phyloP scores from a whole-genome alignment of 2,113 vertebrate species.

The Grammomys dolichurus region DNA sequence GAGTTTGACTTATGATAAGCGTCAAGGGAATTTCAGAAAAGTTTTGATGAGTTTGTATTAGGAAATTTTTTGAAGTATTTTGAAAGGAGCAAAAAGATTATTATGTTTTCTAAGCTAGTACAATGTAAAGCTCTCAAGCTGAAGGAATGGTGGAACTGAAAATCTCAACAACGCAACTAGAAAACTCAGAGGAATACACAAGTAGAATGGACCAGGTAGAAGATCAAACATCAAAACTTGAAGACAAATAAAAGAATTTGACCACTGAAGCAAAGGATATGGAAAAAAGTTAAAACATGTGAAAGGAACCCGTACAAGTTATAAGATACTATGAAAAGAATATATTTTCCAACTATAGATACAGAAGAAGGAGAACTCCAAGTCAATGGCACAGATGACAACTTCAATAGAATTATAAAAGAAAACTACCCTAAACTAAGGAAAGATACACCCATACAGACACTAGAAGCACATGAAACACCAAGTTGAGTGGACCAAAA shows the following conservation, averaged over 20 bases:
- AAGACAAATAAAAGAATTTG: background rate
- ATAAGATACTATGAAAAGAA: background rate
- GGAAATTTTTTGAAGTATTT: background rate
- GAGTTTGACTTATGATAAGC: background rate
- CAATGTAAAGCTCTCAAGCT: background rate
- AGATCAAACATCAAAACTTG: background rate
- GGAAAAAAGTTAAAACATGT: background rate
- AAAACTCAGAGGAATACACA: background rate
- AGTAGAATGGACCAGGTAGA: background rate
- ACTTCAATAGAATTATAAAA: background rate
- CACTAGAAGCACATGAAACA: background rate
- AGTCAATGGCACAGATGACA: background rate
- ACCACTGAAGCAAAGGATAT: background rate
- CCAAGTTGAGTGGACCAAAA: too few relatives aligned
- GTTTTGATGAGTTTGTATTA: background rate
- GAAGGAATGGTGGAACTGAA: background rate
- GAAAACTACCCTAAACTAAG: background rate
- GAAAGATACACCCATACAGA: background rate
- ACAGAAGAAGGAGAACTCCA: background rate
- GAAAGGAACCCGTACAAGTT: background rate
- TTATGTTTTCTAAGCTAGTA: background rate
- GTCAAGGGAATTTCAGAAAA: background rate
- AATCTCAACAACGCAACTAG: background rate
- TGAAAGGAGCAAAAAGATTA: background rate
- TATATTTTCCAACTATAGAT: background rate